Conservation (phyloP, 2,113 vertebrate species). For the Hystrix brachyura region DNA sequence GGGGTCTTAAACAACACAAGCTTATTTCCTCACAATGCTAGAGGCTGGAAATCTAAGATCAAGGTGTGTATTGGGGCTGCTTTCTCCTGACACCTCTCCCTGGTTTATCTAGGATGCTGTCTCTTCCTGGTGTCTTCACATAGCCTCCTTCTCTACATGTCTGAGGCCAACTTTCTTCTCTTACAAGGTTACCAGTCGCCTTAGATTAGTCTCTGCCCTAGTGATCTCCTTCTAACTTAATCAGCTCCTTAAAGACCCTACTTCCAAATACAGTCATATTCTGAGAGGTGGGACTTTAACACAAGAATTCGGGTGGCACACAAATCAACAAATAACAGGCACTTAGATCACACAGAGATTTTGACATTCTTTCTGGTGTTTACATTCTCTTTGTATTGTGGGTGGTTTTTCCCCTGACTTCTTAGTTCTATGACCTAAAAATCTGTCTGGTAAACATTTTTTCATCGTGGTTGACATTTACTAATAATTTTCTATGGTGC, state of each 20-base stretch:
- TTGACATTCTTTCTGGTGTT: not conserved
- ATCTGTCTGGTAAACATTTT: not conserved
- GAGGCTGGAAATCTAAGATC: not conserved
- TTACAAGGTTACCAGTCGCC: not conserved
- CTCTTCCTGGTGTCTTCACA: not conserved
- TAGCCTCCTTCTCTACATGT: not conserved
- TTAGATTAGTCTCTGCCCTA: not conserved
- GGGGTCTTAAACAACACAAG: not conserved
- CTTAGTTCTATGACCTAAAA: slow-evolving; percentile 53
- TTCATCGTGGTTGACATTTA: not conserved
- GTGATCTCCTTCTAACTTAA: not conserved
- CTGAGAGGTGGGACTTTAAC: not conserved
- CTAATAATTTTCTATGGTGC: not conserved
- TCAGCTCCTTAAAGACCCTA: not conserved
- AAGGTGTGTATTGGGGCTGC: not conserved
- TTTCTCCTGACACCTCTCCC: not conserved
- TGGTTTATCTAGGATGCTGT: not conserved
- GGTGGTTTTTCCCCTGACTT: not conserved
- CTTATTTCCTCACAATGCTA: not conserved
- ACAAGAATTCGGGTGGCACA: not conserved
- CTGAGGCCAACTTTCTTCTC: not conserved
- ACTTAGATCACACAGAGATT: not conserved
- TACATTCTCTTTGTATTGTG: not conserved
- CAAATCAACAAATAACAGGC: not conserved
- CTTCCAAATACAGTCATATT: not conserved